phyloP scores from a whole-genome alignment of 1,140 invertebrate species.

The Propsilocerus akamusi region DNA sequence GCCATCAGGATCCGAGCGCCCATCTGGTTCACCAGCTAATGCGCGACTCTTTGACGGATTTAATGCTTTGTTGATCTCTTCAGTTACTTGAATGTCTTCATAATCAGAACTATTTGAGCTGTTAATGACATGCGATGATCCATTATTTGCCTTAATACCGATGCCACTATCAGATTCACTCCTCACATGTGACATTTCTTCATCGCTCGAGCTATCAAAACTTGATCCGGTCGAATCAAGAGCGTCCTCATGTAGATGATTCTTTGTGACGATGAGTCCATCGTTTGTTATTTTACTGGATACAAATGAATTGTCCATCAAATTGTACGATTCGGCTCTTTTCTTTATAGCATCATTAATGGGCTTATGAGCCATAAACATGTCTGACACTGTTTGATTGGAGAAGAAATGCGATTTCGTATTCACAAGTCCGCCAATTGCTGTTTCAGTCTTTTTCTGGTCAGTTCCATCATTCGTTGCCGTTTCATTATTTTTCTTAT shows the following conservation, averaged over 20 bases:
- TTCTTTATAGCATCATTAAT: slow-evolving; percentile 5
- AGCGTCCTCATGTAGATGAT: slow-evolving; percentile 20
- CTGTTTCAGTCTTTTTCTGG: slow-evolving; percentile 8
- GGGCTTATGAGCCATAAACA: slow-evolving; percentile 21
- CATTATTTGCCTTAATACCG: slow-evolving; percentile 18
- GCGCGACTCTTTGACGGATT: slow-evolving; percentile 36
- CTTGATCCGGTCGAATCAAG: slow-evolving; percentile 23
- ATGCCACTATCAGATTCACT: slow-evolving; percentile 24
- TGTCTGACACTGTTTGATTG: slow-evolving; percentile 23
- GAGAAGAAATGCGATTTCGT: slow-evolving; percentile 15
- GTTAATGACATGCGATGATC: slow-evolving; percentile 13
- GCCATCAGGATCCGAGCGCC: slow-evolving; percentile 56
- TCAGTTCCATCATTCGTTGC: slow-evolving; percentile 9
- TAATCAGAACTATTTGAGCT: slow-evolving; percentile 23
- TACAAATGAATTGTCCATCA: slow-evolving; percentile 23
- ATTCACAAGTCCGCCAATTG: not conserved
- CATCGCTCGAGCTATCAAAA: slow-evolving; percentile 23
- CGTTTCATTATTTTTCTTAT: slow-evolving; percentile 8
- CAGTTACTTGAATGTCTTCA: slow-evolving; percentile 21
- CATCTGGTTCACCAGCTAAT: slow-evolving; percentile 60
- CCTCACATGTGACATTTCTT: slow-evolving; percentile 20
- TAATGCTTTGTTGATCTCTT: slow-evolving; percentile 13
- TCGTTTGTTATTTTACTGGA: slow-evolving; percentile 25
- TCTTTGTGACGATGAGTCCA: slow-evolving; percentile 22
- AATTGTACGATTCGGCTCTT: slow-evolving; percentile 19